These are phyloP conservation scores for Crotalus tigris DNA, from an alignment of 2,113 vertebrate species.

Conservation along the genomic window DNA sequence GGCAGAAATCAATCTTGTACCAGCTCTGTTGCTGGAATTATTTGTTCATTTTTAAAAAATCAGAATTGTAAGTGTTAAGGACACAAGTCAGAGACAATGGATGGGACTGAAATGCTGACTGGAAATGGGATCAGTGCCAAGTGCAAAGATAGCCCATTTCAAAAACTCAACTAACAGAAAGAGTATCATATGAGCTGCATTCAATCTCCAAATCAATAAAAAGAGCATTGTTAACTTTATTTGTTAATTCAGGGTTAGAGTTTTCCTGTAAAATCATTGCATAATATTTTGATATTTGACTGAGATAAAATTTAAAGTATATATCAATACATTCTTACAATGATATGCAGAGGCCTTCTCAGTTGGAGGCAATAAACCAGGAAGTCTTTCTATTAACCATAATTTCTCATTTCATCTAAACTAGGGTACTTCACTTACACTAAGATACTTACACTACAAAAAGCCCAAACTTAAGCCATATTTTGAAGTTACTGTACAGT, in stretches of 20 bases:
- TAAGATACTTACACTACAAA: background rate
- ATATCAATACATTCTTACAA: background rate
- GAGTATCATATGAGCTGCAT: background rate
- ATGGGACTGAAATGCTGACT: background rate
- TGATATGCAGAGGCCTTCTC: background rate
- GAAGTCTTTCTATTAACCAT: background rate
- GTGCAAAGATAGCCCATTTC: background rate
- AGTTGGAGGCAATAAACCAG: background rate
- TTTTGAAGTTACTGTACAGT: background rate
- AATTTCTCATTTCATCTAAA: background rate
- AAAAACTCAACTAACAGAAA: background rate
- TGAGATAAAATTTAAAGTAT: background rate
- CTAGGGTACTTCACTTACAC: background rate
- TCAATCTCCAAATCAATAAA: background rate
- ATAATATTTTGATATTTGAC: background rate
- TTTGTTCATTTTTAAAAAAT: background rate
- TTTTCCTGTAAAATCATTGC: background rate
- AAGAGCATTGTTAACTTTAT: background rate
- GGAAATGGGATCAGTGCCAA: background rate
- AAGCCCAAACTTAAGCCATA: background rate
- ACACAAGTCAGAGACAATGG: background rate
- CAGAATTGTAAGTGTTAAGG: background rate
- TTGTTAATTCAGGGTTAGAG: background rate
- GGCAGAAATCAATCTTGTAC: background rate
- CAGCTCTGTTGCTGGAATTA: slow-evolving; percentile 6